Base-by-base conservation (phyloP, 2,888 invertebrate genomes). In the Hydroisotoma schaefferi region DNA sequence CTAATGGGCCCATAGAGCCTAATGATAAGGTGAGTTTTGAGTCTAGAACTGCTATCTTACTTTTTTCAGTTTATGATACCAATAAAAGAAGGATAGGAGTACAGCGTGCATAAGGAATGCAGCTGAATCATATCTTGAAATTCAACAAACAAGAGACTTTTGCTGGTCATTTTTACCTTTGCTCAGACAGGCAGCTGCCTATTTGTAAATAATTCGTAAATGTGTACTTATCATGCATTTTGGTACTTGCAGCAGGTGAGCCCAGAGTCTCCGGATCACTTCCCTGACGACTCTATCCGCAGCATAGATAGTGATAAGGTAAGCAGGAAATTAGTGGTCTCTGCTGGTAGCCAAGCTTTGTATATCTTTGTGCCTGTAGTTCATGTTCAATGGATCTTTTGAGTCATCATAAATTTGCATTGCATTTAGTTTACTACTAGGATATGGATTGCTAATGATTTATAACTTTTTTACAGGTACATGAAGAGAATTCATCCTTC, bases 1-100 rank as follows among this genome's bases (percentile, higher is more conserved):
- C 84, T 40, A 86, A 85, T 69, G 84, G 84, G 18, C 84, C 85
- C 0, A 81, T 58, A 1, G 83, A 84, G 67, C 85, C 85, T 60
- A 78, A 80, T 27, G 79, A 78, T 28, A 80, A 79, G 77, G 80
- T 80, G 73, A 74, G 72, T 29, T 8, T 27, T 43, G 20, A 4
- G 38, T 22, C n/a, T 8, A 44, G 5, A 44, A 28, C 28, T 44
- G 40, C 23, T 23, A 15, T 15, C 33, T 33, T 33, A 6, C 15
- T 33, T n/a, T n/a, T n/a, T n/a, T n/a, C n/a, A n/a, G n/a, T n/a
- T n/a, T n/a, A n/a, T n/a, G n/a, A n/a, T n/a, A n/a, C n/a, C n/a
- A n/a, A n/a, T n/a, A n/a, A n/a, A n/a, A n/a, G n/a, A n/a, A n/a
- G n/a, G n/a, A n/a, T n/a, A n/a, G n/a, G n/a, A 33, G 15, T 15